Percentiles rank a stretch among this genome's conserved stretches.
phyloP scores from a whole-genome alignment of 2,888 invertebrate species.

The Aporophyla lueneburgensis region DNA sequence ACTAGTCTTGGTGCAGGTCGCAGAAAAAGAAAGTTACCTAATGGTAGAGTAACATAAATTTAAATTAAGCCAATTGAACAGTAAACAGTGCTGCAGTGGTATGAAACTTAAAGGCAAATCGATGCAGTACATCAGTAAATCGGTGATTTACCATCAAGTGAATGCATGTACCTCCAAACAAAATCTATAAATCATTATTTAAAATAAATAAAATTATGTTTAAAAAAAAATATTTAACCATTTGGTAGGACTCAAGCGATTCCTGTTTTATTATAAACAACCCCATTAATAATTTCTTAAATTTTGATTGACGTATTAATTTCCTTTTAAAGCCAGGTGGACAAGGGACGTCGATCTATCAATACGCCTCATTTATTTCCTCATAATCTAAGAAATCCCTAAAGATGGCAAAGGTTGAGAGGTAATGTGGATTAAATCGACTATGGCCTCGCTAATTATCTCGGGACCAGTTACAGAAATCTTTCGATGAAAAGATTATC shows the following conservation, averaged over 20 bases:
- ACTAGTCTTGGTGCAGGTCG: too few species aligned
- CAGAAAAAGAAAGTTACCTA: too few species aligned
- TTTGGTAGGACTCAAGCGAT: background rate
- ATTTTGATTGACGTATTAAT: background rate
- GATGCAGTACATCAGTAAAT: too few species aligned
- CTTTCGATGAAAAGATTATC: conserved; percentile 11
- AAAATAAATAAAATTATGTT: too few species aligned
- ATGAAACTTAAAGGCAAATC: too few species aligned
- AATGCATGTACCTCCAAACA: too few species aligned
- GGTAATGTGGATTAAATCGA: background rate
- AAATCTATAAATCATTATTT: too few species aligned
- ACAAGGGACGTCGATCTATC: background rate
- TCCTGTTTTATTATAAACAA: background rate
- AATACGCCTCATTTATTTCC: conserved; percentile 13
- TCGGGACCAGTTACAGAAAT: conserved; percentile 6
- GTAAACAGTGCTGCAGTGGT: too few species aligned
- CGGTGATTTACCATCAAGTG: too few species aligned
- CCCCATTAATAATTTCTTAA: background rate
- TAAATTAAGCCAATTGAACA: too few species aligned
- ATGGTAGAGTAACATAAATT: too few species aligned
- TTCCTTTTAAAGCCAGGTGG: background rate
- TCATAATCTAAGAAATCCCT: background rate
- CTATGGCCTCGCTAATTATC: background rate
- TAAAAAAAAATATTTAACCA: too few species aligned
- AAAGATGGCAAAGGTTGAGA: background rate